phyloP scores from a whole-genome alignment of 2,797 vertebrate genomes.

The Amblyopsis hoosieri region DNA sequence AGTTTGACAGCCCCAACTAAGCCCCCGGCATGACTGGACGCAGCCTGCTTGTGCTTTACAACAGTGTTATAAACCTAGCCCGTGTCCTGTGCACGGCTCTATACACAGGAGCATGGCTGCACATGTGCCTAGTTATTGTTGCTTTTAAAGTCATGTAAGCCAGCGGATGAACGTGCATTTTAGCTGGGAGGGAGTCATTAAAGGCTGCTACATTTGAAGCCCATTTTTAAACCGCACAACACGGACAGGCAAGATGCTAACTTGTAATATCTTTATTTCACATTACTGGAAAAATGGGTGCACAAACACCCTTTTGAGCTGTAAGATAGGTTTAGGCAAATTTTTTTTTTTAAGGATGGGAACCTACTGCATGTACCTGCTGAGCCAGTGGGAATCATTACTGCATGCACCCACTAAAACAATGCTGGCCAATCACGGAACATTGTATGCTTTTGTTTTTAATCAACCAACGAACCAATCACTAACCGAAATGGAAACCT shows the following conservation, averaged over 20 bases:
- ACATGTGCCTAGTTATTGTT: not conserved
- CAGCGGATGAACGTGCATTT: not conserved
- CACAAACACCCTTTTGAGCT: conserved; percentile 21
- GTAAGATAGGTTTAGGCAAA: conserved; percentile 14
- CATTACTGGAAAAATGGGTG: not conserved
- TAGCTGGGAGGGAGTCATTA: not conserved
- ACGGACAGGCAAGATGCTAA: conserved; percentile 12
- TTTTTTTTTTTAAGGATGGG: conserved; percentile 25
- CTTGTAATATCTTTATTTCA: conserved; percentile 8
- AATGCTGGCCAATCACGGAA: no score
- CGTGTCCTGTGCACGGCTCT: conserved; percentile 43
- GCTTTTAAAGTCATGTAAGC: conserved; percentile 13
- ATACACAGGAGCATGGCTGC: conserved; percentile 1
- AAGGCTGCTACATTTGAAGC: conserved; percentile 18
- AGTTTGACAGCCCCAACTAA: conserved; percentile 87
- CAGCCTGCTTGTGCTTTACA: conserved; percentile 41
- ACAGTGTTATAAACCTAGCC: conserved; percentile 24
- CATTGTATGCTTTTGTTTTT: no score
- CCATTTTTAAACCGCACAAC: conserved; percentile 10
- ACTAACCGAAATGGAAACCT: no score
- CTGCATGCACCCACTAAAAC: conserved; percentile 59
- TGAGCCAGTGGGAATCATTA: conserved; percentile 48
- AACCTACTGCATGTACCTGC: conserved; percentile 45
- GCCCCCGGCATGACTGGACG: conserved; percentile 33
- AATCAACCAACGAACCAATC: no score